These are phyloP conservation scores for Channa maculata DNA, from an alignment of 2,113 vertebrate genomes.

Conservation along the genomic window DNA sequence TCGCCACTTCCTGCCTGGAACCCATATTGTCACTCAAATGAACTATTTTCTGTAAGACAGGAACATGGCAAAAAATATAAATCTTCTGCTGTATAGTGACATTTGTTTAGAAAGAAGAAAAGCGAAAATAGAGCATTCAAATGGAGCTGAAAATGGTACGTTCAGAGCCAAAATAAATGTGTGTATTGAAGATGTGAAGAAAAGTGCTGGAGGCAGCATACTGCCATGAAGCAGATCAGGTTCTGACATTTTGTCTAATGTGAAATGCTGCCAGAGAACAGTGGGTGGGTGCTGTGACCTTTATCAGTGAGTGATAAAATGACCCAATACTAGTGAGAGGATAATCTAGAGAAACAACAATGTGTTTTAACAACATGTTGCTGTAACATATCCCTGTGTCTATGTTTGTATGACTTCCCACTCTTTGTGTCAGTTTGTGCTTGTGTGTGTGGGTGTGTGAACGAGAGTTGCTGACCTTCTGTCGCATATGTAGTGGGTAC, in stretches of 20 bases:
- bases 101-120: conserved; percentile 58
- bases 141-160: conserved; percentile 60
- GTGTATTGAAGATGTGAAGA: conserved; percentile 55
- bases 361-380: conserved; percentile 50
- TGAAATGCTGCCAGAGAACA: conserved; percentile 65
- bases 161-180: conserved; percentile 61
- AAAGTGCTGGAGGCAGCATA: conserved; percentile 58
- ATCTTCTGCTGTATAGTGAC: conserved; percentile 53
- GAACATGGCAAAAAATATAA: conserved; percentile 46
- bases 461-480: conserved; percentile 44
- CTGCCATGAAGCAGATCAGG: conserved; percentile 64
- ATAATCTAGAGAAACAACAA: conserved; percentile 45
- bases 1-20: conserved; percentile 58
- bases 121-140: conserved; percentile 49
- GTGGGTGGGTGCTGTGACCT: conserved; percentile 74
- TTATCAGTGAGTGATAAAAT: conserved; percentile 67
- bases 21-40: conserved; percentile 73
- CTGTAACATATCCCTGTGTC: conserved; percentile 9
- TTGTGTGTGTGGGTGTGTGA: conserved; percentile 12
- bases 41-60: conserved; percentile 62
- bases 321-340: conserved; percentile 56
- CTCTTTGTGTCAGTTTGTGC: background rate
- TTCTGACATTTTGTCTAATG: conserved; percentile 77
- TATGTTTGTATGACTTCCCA: conserved; percentile 21
- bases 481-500: conserved; percentile 25